Base-by-base conservation (phyloP, 2,797 vertebrate genomes). In the Prunella strophiata region DNA sequence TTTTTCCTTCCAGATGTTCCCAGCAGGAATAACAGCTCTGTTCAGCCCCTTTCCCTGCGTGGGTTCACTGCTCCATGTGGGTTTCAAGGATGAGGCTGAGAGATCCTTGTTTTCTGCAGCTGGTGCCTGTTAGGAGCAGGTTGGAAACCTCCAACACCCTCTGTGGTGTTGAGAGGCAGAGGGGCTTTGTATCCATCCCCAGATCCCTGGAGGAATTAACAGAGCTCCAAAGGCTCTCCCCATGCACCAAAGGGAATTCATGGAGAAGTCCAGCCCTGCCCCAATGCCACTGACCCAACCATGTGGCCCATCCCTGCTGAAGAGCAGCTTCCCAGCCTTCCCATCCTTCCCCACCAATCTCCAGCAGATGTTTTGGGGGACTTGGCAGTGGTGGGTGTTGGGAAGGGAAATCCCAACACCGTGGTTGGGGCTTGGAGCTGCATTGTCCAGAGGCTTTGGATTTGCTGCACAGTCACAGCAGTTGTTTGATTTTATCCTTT, bases 91-190 rank as follows among this genome's bases (percentile, higher is more conserved):
- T 2, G 3, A 61, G n/a, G 38, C 36, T 20, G 6, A 61, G 50
- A 57, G 23, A 52, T 13, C 2, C 2, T 38, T 18, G 34, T 25
- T 47, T 67, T 48, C 61, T 59, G 40, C 68, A 80, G 68, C 79
- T 36, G 34, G 0, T 5, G 25, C 36, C 43, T 26, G 0, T 10
- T 32, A 8, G 52, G 66, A 61, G 4, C 0, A 1, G 26, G 18
- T 6, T 75, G 81, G 77, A 71, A 68, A 59, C 42, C 66, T 48
- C 47, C 32, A 45, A 1, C 34, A 34, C 34, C 34, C 2, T 30
- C 54, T 15, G 1, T 8, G 52, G 20, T 11, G 27, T 4, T 58
- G 43, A 2, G 12, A 72, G 70, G 48, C 50, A 34, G 34, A 42
- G 45, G 25, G n/a, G 2, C 6, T 84, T 38, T 22, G 30, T 11